These are phyloP conservation scores for Semotilus atromaculatus DNA, from an alignment of 2,797 vertebrate genomes.

Conservation along the genomic window DNA sequence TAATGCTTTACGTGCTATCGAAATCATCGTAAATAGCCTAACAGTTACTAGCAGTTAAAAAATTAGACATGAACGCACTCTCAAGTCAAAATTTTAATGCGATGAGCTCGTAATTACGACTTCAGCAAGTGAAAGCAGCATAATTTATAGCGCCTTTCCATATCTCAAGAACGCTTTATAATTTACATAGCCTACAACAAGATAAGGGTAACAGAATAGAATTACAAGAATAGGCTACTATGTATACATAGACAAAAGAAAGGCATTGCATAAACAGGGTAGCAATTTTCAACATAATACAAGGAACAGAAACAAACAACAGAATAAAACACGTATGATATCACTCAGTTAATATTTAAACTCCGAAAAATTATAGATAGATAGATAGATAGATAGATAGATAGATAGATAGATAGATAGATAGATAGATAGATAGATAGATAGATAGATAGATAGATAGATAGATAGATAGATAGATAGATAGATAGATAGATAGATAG, in stretches of 20 bases:
- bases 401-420: background rate
- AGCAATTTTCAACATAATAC: background rate
- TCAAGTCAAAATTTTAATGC: too few species aligned
- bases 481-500: conserved; percentile 1
- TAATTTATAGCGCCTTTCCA: background rate
- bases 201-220: background rate
- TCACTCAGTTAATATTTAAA: too few species aligned
- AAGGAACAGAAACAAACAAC: background rate
- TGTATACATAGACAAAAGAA: background rate
- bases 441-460: background rate
- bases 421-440: background rate
- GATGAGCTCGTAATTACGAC: too few species aligned
- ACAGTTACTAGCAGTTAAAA: too few species aligned
- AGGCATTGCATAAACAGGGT: background rate
- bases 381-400: background rate
- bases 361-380: background rate
- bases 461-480: conserved; percentile 17
- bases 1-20: background rate
- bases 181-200: background rate
- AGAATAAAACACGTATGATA: background rate
- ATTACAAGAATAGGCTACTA: background rate
- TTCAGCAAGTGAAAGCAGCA: too few species aligned
- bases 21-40: too few species aligned
- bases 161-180: background rate
- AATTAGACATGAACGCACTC: too few species aligned